Evolutionary conservation across 64 coral and sea anemone genomes (phyloP).

Genomic region (Stylophora pistillata): DNA sequence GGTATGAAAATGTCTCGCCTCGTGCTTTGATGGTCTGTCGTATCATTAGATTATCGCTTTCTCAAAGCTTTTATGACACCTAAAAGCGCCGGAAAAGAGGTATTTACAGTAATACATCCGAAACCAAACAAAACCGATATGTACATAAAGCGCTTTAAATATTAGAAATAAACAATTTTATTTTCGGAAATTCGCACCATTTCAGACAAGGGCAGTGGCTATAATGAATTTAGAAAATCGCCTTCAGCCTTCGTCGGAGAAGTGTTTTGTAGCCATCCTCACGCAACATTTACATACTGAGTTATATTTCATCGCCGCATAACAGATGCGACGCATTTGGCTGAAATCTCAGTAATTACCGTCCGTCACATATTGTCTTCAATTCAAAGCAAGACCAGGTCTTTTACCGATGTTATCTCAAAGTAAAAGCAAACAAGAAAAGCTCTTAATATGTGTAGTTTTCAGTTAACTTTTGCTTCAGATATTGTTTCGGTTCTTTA

Average conservation of each 20-base stretch:
- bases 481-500: conserved; percentile 16
- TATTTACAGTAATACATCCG: conserved; percentile 42
- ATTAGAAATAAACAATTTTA: conserved; percentile 46
- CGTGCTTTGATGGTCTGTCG: conserved; percentile 20
- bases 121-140: conserved; percentile 49
- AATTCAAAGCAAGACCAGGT: conserved; percentile 16
- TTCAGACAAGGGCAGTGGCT: not conserved
- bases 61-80: conserved; percentile 56
- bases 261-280: conserved; percentile 5
- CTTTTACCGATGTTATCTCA: conserved; percentile 33
- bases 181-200: conserved; percentile 49
- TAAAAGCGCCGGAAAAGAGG: conserved; percentile 46
- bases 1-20: conserved; percentile 32
- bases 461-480: conserved; percentile 8
- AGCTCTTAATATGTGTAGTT: conserved; percentile 29
- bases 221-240: not conserved
- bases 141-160: conserved; percentile 41
- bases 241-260: not conserved
- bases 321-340: conserved; percentile 45
- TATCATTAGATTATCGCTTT: conserved; percentile 55
- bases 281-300: conserved; percentile 37
- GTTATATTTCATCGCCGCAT: conserved; percentile 11
- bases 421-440: conserved; percentile 36
- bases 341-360: conserved; percentile 42
- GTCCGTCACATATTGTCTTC: conserved; percentile 26